Evolutionary conservation across 2,888 invertebrate species (phyloP).

Genomic region (Lithophane semibrunnea): DNA sequence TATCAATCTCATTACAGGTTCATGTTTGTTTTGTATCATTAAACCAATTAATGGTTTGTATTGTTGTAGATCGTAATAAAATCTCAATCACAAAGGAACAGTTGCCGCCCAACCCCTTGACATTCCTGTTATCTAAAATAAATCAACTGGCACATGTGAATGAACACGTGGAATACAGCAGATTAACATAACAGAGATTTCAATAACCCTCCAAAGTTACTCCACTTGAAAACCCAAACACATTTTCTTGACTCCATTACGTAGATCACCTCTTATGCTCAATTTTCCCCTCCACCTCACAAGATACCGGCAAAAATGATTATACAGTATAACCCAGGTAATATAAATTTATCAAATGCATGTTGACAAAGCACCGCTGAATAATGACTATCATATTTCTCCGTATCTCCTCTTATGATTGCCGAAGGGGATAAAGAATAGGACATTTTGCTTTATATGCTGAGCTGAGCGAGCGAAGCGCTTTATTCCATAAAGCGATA

Average conservation of each 20-base stretch:
- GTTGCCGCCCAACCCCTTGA: not conserved
- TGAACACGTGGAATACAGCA: no score
- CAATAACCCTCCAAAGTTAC: not conserved
- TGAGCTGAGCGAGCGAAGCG: conserved; percentile 69
- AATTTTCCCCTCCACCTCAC: conserved; percentile 37
- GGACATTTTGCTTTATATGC: conserved; percentile 80
- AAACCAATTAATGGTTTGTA: no score
- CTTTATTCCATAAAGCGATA: conserved; percentile 75
- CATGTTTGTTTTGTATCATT: no score
- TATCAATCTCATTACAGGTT: no score
- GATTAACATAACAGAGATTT: conserved; percentile 4
- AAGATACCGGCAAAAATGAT: conserved; percentile 70
- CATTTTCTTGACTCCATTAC: conserved; percentile 46
- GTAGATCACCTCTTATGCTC: conserved; percentile 9
- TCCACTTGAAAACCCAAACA: not conserved
- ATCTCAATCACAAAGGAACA: not conserved
- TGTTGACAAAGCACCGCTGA: conserved; percentile 85
- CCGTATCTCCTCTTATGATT: conserved; percentile 85
- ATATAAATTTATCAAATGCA: conserved; percentile 84
- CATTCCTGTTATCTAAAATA: no score
- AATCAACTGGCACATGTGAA: no score
- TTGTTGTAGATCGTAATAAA: not conserved
- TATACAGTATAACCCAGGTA: conserved; percentile 77
- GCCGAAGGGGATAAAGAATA: conserved; percentile 83
- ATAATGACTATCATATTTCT: conserved; percentile 87